Percentiles rank a stretch among this genome's conserved stretches.
These are phyloP conservation scores for Salarias fasciatus DNA, from an alignment of 2,797 vertebrate genomes.

Conservation along the genomic window DNA sequence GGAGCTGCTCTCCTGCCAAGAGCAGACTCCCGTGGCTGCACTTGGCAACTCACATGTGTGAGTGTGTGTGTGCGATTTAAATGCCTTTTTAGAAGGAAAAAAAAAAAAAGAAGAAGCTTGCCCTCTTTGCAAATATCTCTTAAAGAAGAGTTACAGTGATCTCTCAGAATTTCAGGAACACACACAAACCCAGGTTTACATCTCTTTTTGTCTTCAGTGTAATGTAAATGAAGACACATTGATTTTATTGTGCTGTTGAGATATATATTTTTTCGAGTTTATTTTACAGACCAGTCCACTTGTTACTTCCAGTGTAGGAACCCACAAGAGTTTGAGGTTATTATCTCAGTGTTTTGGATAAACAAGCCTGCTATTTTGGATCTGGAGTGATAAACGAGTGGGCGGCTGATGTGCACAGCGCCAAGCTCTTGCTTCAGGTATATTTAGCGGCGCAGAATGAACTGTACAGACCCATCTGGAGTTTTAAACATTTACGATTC, in stretches of 20 bases:
- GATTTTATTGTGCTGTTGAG: not conserved
- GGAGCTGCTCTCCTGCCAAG: conserved; percentile 52
- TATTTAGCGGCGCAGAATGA: conserved; percentile 20
- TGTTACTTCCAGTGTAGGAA: not conserved
- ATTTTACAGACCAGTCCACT: no score
- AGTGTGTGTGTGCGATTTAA: conserved; percentile 58
- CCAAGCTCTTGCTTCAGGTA: conserved; percentile 46
- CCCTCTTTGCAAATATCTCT: conserved; percentile 40
- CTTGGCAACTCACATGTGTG: conserved; percentile 59
- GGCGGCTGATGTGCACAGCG: conserved; percentile 39
- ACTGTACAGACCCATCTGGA: conserved; percentile 14
- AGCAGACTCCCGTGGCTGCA: conserved; percentile 60
- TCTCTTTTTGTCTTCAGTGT: not conserved
- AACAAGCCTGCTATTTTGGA: conserved; percentile 54
- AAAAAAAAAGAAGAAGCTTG: conserved; percentile 18
- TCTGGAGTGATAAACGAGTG: conserved; percentile 14
- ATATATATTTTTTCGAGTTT: no score
- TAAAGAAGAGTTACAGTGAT: conserved; percentile 20
- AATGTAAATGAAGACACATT: no score
- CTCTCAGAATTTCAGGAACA: not conserved
- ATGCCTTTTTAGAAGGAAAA: no score
- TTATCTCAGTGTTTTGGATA: conserved; percentile 50
- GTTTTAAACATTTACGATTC: conserved; percentile 4
- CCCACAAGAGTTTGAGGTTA: not conserved
- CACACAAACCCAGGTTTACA: no score